Percentiles rank a stretch among this genome's conserved stretches.
These are phyloP conservation scores for Drosophila kanekoi DNA, from an alignment of 2,888 invertebrate species.

Conservation along the genomic window DNA sequence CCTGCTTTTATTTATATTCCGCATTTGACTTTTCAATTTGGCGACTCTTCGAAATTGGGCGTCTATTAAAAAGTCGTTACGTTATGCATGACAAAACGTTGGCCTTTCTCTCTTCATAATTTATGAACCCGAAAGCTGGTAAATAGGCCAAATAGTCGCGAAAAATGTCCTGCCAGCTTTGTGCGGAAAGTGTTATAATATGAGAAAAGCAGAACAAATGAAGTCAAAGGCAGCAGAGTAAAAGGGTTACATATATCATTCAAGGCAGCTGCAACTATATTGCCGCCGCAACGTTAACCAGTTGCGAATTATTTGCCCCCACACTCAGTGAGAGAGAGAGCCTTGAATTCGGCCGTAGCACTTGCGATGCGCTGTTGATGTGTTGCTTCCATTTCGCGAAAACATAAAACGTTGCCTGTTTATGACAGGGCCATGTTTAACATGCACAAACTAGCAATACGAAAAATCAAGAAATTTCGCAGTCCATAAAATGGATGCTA, in stretches of 20 bases:
- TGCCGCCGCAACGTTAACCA: not conserved
- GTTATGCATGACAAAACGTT: conserved; percentile 34
- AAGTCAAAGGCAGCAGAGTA: too few species aligned
- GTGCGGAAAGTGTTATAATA: conserved; percentile 1
- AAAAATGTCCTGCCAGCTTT: conserved; percentile 26
- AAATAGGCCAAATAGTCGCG: conserved; percentile 36
- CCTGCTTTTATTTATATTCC: conserved; percentile 12
- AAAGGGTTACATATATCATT: too few species aligned
- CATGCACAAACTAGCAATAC: conserved; percentile 16
- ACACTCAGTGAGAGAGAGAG: not conserved
- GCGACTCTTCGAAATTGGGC: conserved; percentile 28
- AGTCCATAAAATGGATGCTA: conserved; percentile 34
- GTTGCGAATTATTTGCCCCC: not conserved
- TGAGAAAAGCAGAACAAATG: too few species aligned
- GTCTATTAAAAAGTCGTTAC: conserved; percentile 54
- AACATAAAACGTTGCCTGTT: conserved; percentile 31
- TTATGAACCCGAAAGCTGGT: conserved; percentile 30
- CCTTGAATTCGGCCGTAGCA: not conserved
- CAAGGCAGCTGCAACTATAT: not conserved
- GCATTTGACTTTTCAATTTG: conserved; percentile 53
- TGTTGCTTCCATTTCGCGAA: not conserved
- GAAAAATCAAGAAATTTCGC: conserved; percentile 25
- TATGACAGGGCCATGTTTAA: conserved; percentile 30
- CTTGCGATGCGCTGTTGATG: conserved; percentile 8
- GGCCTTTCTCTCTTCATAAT: conserved; percentile 24